These are phyloP conservation scores for Myrmecophaga tridactyla DNA, from an alignment of 2,113 vertebrate genomes.

Conservation along the genomic window DNA sequence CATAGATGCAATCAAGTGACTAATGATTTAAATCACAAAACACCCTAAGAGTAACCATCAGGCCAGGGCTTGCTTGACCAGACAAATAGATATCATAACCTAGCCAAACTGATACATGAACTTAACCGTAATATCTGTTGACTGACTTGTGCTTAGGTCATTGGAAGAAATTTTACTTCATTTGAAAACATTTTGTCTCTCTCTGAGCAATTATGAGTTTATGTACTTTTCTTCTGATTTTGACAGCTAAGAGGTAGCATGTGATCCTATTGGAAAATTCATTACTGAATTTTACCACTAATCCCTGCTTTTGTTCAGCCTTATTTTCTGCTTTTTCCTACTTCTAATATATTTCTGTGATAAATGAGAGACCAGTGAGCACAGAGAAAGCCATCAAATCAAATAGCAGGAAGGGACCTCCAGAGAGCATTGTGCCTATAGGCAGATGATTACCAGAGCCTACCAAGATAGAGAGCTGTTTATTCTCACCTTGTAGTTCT, in stretches of 20 bases:
- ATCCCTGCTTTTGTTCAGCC: conserved; percentile 10
- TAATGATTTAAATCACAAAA: too few species aligned
- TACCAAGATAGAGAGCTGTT: background rate
- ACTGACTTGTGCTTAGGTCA: conserved; percentile 48
- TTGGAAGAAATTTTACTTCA: conserved; percentile 48
- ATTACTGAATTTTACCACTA: conserved; percentile 34
- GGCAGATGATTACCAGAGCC: background rate
- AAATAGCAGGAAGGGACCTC: background rate
- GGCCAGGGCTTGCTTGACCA: too few species aligned
- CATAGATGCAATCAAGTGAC: too few species aligned
- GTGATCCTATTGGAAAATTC: background rate
- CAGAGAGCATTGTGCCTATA: background rate
- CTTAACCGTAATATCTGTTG: background rate
- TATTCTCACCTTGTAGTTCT: background rate
- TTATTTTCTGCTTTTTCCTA: conserved; percentile 41
- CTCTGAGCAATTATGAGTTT: conserved; percentile 42
- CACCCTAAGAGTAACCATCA: too few species aligned
- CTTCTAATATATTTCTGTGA: conserved; percentile 15
- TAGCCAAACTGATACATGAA: too few species aligned
- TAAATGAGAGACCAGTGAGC: conserved; percentile 10
- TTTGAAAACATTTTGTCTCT: conserved; percentile 58
- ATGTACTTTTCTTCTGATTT: conserved; percentile 63
- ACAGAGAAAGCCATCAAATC: background rate
- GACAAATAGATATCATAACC: too few species aligned
- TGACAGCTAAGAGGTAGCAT: background rate